A percentile compares a stretch with the other conserved stretches of the same genome.
Conservation (phyloP, 2,888 invertebrate genomes). For the Drosophila trichaetosa region DNA sequence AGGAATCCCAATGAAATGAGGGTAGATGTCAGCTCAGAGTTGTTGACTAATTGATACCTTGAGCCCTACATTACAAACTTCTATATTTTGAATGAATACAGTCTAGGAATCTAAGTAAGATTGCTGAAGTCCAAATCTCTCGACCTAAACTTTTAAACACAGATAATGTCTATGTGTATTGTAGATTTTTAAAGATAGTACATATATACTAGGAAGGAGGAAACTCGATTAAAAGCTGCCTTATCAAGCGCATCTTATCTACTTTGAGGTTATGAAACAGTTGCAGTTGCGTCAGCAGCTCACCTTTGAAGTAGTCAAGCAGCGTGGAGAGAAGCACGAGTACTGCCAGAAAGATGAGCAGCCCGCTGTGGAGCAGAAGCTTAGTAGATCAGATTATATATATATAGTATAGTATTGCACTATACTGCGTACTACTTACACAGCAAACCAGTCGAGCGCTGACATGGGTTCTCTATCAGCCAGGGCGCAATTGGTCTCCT, state of each 20-base stretch:
- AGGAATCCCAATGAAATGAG: neutral
- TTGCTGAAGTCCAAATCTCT: no score
- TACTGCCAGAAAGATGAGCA: conserved; percentile 38
- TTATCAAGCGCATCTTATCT: conserved; percentile 13
- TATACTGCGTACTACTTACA: conserved; percentile 59
- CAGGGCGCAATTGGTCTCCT: conserved; percentile 19
- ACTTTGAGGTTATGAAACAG: neutral
- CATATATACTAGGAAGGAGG: neutral
- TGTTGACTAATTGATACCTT: neutral
- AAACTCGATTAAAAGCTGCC: neutral
- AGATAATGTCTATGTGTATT: neutral
- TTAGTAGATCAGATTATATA: neutral
- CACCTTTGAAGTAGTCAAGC: conserved; percentile 56
- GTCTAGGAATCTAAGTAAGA: neutral
- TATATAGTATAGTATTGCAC: neutral
- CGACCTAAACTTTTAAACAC: neutral
- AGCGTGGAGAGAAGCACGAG: conserved; percentile 61
- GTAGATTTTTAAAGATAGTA: neutral
- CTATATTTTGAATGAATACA: neutral
- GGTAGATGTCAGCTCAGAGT: neutral
- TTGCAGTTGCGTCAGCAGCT: conserved; percentile 1
- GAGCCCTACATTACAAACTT: neutral
- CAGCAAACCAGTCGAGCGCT: conserved; percentile 72
- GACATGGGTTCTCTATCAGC: conserved; percentile 39
- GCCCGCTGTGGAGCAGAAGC: conserved; percentile 24